A percentile compares a stretch with the other conserved stretches of the same genome.
Evolutionary conservation across 2,888 invertebrate genomes (phyloP).

Genomic region (Caenorhabditis wallacei): DNA sequence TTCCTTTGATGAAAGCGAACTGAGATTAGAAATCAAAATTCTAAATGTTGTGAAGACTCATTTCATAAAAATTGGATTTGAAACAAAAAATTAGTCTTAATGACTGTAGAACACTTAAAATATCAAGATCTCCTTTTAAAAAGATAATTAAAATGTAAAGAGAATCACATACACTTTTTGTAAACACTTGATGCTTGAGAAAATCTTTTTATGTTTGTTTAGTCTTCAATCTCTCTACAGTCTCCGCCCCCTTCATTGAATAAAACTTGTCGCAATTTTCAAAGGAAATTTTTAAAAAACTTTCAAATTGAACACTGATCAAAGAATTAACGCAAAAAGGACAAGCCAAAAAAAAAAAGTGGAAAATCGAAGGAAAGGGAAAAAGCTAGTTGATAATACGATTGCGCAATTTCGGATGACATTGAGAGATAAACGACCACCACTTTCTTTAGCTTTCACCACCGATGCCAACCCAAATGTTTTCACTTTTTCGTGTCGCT

Average conservation of each 20-base stretch:
- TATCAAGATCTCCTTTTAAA: neutral
- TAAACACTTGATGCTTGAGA: slow-evolving; percentile 24
- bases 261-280: no score
- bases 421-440: slow-evolving; percentile 48
- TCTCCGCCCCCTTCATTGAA: no score
- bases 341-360: neutral
- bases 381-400: slow-evolving; percentile 55
- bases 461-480: slow-evolving; percentile 22
- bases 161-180: slow-evolving; percentile 8
- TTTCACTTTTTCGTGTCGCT: slow-evolving; percentile 48
- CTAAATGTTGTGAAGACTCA: no score
- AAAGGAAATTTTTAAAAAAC: no score
- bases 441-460: slow-evolving; percentile 31
- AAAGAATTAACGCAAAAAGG: neutral
- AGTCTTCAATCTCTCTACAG: slow-evolving; percentile 11
- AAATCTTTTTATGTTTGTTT: slow-evolving; percentile 18
- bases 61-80: no score
- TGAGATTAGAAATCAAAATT: slow-evolving; percentile 26
- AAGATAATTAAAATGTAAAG: no score
- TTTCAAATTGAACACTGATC: no score
- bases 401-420: slow-evolving; percentile 58
- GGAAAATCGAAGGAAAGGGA: slow-evolving; percentile 2
- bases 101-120: no score
- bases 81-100: no score
- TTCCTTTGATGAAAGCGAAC: slow-evolving; percentile 4